Percentiles rank a stretch among this genome's conserved stretches.
Conservation (phyloP, 2,888 invertebrate species). For the Adineta ricciae region DNA sequence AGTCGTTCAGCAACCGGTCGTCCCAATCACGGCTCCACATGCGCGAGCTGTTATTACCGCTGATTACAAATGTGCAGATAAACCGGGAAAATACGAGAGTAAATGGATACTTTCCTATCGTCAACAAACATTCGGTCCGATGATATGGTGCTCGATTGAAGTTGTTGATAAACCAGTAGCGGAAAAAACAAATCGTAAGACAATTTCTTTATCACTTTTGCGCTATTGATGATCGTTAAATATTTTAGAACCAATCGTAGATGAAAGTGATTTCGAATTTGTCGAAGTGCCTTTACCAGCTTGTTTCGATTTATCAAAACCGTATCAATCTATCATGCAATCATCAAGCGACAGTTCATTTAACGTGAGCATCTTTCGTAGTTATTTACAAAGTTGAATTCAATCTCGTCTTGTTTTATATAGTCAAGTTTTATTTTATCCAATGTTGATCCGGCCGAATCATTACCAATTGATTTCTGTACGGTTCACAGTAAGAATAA, state of each 20-base stretch:
- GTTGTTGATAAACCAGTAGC: constrained; percentile 36
- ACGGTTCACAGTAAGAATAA: background rate
- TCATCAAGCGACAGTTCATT: background rate
- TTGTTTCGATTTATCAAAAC: constrained; percentile 24
- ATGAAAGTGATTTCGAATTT: background rate
- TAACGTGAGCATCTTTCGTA: background rate
- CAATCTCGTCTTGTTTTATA: background rate
- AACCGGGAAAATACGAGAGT: constrained; percentile 37
- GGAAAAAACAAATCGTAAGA: background rate
- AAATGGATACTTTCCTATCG: constrained; percentile 45
- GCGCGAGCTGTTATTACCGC: background rate
- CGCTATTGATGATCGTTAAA: background rate
- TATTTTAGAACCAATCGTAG: background rate
- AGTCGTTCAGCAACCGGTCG: background rate
- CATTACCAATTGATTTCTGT: background rate
- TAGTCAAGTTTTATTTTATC: background rate
- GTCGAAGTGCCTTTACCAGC: background rate
- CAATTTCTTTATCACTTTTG: too few species aligned
- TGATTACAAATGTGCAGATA: background rate
- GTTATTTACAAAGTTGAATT: background rate
- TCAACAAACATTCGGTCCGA: constrained; percentile 43
- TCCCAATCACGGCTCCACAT: constrained; percentile 16
- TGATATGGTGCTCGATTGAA: constrained; percentile 45
- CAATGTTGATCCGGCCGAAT: background rate
- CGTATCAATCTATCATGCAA: background rate